Percentiles rank a stretch among this genome's conserved stretches.
These are phyloP conservation scores for Pantala flavescens DNA, from an alignment of 1,140 invertebrate genomes.

Conservation along the genomic window DNA sequence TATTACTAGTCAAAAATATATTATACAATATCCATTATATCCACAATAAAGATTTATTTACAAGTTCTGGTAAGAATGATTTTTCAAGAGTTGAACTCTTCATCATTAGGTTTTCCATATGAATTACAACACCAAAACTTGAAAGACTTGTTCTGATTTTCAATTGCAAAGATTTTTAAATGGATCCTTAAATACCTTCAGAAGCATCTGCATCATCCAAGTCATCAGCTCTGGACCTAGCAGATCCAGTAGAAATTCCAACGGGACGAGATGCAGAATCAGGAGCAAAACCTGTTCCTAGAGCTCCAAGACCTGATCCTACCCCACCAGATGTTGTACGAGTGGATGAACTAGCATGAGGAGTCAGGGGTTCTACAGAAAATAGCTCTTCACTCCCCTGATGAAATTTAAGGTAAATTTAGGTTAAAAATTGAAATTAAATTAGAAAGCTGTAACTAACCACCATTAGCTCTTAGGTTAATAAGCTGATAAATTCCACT, in stretches of 20 bases:
- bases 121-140: too few relatives aligned
- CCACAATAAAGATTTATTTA: too few relatives aligned
- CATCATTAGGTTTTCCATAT: too few relatives aligned
- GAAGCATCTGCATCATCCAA: conserved; percentile 27
- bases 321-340: background rate
- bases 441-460: too few relatives aligned
- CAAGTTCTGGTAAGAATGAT: too few relatives aligned
- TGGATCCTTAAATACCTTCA: conserved; percentile 21
- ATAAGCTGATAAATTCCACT: too few relatives aligned
- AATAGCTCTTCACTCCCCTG: conserved; percentile 90
- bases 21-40: too few relatives aligned
- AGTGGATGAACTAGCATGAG: conserved; percentile 28
- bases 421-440: too few relatives aligned
- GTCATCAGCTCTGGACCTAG: conserved; percentile 33
- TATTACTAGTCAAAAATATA: too few relatives aligned
- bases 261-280: conserved; percentile 19
- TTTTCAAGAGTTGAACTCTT: too few relatives aligned
- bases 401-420: conserved; percentile 22
- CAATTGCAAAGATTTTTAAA: too few relatives aligned
- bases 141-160: conserved; percentile 21
- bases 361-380: conserved; percentile 78
- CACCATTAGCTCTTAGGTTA: too few relatives aligned
- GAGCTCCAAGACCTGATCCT: conserved; percentile 14
- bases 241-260: conserved; percentile 28
- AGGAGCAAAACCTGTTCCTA: conserved; percentile 7